A percentile compares a stretch with the other conserved stretches of the same genome.
phyloP scores from a whole-genome alignment of 2,797 vertebrate species.

The Poecilia picta region DNA sequence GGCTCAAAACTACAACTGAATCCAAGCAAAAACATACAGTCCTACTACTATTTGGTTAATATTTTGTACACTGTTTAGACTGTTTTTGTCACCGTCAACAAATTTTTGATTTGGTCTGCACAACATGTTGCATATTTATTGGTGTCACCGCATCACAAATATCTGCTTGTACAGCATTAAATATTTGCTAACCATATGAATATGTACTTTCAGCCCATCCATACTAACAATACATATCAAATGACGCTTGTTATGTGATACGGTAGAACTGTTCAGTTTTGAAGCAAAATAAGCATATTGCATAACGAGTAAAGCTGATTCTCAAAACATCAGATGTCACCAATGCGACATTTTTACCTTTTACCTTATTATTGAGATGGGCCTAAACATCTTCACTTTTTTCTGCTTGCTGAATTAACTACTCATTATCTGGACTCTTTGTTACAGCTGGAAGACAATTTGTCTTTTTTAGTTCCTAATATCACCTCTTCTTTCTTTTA shows the following conservation, averaged over 20 bases:
- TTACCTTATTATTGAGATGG: background rate
- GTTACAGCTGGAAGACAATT: background rate
- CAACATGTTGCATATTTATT: background rate
- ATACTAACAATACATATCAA: background rate
- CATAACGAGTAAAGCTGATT: background rate
- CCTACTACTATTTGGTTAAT: background rate
- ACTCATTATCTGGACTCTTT: background rate
- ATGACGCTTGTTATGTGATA: background rate
- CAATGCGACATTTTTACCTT: background rate
- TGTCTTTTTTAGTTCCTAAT: background rate
- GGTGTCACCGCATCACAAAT: background rate
- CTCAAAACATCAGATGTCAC: background rate
- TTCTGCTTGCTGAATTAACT: background rate
- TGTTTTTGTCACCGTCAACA: background rate
- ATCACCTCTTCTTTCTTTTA: slow-evolving; percentile 49
- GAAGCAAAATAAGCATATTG: background rate
- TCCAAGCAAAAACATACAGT: background rate
- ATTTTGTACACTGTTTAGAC: background rate
- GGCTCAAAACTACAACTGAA: background rate
- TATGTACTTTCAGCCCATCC: background rate
- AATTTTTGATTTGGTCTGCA: background rate
- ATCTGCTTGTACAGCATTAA: background rate
- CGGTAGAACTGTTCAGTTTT: background rate
- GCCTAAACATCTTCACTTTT: background rate
- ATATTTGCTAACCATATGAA: background rate